Conservation (phyloP, 1,140 invertebrate genomes). For the Anastatus disparis region DNA sequence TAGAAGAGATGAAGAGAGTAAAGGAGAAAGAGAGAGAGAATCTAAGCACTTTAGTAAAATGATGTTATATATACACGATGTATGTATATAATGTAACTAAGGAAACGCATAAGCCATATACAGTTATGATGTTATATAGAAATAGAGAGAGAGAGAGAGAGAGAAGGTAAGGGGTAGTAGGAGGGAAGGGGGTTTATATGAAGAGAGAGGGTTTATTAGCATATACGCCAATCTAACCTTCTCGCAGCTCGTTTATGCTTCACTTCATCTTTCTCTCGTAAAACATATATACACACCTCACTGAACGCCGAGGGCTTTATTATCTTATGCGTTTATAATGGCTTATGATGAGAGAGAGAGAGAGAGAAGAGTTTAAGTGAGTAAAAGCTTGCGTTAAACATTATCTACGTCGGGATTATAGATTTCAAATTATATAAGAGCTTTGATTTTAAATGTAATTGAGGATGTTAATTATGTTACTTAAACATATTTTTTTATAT, state of each 20-base stretch:
- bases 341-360: constrained; percentile 16
- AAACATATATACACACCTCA: constrained; percentile 51
- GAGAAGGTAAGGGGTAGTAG: too few relatives aligned
- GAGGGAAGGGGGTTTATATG: too few relatives aligned
- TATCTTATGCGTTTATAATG: constrained; percentile 51
- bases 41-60: too few relatives aligned
- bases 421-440: too few relatives aligned
- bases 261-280: constrained; percentile 50
- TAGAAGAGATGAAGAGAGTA: constrained; percentile 43
- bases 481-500: too few relatives aligned
- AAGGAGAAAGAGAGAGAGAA: too few relatives aligned
- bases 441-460: too few relatives aligned
- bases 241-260: constrained; percentile 53
- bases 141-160: too few relatives aligned
- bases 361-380: not conserved
- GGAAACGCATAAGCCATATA: constrained; percentile 49
- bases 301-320: constrained; percentile 51
- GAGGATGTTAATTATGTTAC: too few relatives aligned
- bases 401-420: not conserved
- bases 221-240: constrained; percentile 50
- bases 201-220: constrained; percentile 52
- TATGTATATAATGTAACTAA: constrained; percentile 51
- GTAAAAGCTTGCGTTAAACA: not conserved
- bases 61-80: not conserved
- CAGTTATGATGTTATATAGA: too few relatives aligned